Conservation (phyloP, 2,888 invertebrate species). For the Callinectes sapidus region DNA sequence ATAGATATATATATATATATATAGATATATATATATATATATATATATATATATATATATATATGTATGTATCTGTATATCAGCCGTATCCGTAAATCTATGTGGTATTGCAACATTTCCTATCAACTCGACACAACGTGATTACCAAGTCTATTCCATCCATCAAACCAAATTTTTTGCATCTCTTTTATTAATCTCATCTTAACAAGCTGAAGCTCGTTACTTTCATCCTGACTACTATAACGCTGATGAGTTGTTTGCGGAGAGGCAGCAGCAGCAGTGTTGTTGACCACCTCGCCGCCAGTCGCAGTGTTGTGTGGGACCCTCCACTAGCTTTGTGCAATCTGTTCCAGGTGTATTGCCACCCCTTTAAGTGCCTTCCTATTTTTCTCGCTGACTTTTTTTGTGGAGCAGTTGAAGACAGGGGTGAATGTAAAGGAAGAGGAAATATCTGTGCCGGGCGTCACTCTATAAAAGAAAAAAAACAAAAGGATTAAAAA, state of each 20-base stretch:
- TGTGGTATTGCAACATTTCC: no score
- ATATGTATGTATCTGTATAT: background rate
- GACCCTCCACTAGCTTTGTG: background rate
- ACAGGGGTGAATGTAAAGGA: background rate
- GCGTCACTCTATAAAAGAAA: background rate
- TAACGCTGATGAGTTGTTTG: no score
- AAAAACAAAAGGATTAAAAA: background rate
- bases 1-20: slow-evolving; percentile 42
- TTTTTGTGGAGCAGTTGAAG: background rate
- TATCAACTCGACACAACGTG: no score
- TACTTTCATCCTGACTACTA: background rate
- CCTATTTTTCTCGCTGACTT: background rate
- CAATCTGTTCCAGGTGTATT: slow-evolving; percentile 24
- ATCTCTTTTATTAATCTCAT: no score
- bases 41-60: slow-evolving; percentile 15
- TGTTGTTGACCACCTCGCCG: background rate
- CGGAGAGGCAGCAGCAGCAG: background rate
- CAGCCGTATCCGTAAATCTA: no score
- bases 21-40: slow-evolving; percentile 36
- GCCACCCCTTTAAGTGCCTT: background rate
- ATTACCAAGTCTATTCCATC: no score
- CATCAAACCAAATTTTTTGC: no score
- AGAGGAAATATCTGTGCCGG: background rate
- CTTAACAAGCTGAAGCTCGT: background rate
- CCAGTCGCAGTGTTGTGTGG: background rate